A percentile compares a stretch with the other conserved stretches of the same genome.
phyloP scores from a whole-genome alignment of 2,797 vertebrate genomes.

The Podarcis lilfordi region DNA sequence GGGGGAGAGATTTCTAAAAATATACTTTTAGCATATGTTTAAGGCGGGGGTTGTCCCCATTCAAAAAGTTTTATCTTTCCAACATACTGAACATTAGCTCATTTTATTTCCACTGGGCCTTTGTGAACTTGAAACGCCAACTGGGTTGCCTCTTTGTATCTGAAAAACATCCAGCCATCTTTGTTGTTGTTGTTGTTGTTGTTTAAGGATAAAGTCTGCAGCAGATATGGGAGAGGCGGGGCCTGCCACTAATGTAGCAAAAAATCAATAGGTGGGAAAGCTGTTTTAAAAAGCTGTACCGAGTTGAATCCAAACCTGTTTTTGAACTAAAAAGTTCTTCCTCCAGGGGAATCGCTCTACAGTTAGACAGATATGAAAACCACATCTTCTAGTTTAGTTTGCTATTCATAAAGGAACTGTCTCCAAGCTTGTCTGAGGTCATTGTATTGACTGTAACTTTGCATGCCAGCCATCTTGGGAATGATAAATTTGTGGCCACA shows the following conservation, averaged over 20 bases:
- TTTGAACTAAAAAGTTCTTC: slow-evolving; percentile 16
- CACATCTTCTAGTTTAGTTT: background rate
- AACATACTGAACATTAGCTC: background rate
- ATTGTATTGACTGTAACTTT: slow-evolving; percentile 2
- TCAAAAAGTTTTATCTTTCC: background rate
- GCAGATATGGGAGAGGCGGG: background rate
- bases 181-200: background rate
- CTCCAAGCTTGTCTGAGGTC: background rate
- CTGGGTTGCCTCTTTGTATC: background rate
- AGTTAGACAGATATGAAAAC: background rate
- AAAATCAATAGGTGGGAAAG: slow-evolving; percentile 3
- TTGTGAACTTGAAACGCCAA: background rate
- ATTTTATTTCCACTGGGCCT: background rate
- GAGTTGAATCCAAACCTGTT: background rate
- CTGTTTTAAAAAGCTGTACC: slow-evolving; percentile 7
- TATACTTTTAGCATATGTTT: slow-evolving; percentile 22
- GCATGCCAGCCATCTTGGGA: background rate
- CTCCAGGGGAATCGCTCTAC: background rate
- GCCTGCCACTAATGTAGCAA: background rate
- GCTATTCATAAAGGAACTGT: slow-evolving; percentile 1
- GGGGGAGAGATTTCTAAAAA: slow-evolving; percentile 16
- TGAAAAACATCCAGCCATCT: background rate
- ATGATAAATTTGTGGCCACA: background rate
- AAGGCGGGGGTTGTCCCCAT: background rate
- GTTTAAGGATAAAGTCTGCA: background rate